phyloP scores from a whole-genome alignment of 2,888 invertebrate species.

The Scrobipalpa atriplicella region DNA sequence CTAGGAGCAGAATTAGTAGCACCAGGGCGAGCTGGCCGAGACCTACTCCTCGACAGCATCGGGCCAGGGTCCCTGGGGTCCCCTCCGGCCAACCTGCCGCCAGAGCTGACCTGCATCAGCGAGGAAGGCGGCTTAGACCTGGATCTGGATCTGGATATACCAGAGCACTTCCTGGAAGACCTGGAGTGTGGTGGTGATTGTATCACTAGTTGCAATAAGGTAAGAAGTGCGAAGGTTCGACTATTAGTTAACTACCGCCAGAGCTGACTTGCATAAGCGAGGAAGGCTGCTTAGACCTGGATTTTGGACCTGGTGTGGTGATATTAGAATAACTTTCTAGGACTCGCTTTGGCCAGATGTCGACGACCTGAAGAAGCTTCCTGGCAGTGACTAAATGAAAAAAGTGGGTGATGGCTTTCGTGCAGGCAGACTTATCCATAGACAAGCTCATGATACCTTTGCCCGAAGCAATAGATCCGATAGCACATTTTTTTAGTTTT shows the following conservation, averaged over 20 bases:
- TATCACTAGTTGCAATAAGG: conserved; percentile 93
- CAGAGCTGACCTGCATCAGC: conserved; percentile 92
- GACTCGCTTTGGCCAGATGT: too few species aligned
- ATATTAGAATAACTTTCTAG: too few species aligned
- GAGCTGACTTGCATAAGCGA: conserved; percentile 93
- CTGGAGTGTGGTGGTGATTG: conserved; percentile 91
- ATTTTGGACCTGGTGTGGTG: conserved; percentile 89
- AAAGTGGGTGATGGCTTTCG: too few species aligned
- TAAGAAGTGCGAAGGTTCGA: conserved; percentile 37
- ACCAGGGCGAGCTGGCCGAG: conserved; percentile 70
- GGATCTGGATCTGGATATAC: conserved; percentile 86
- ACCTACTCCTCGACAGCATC: conserved; percentile 69
- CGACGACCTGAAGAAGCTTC: too few species aligned
- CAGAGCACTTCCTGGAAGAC: conserved; percentile 89
- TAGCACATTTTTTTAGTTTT: too few species aligned
- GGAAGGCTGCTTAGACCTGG: conserved; percentile 92
- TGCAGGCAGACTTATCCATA: too few species aligned
- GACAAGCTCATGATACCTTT: too few species aligned
- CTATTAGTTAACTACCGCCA: conserved; percentile 72
- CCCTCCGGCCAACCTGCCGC: conserved; percentile 80
- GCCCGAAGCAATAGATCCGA: too few species aligned
- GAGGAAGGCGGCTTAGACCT: conserved; percentile 93
- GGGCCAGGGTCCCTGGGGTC: conserved; percentile 74
- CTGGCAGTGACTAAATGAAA: too few species aligned
- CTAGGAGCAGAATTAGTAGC: conserved; percentile 77